Evolutionary conservation across 2,113 vertebrate species (phyloP).

Genomic region (Helogale parvula): DNA sequence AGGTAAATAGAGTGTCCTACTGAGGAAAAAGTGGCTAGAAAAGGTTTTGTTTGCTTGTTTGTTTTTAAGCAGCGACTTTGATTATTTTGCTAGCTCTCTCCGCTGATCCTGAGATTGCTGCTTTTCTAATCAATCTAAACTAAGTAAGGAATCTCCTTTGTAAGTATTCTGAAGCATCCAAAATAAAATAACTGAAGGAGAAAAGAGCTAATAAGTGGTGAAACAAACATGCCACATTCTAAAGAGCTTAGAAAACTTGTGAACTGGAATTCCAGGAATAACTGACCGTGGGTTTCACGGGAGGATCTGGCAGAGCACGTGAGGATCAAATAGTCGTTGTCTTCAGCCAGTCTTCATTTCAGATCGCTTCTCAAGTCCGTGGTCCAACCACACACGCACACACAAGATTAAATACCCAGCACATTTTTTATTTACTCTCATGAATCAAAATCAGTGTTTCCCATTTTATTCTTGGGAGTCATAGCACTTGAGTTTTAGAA

Average conservation of each 20-base stretch:
- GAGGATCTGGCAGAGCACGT: constrained; percentile 77
- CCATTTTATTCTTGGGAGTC: background rate
- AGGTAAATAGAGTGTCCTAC: constrained; percentile 84
- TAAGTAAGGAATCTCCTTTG: constrained; percentile 82
- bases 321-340: constrained; percentile 84
- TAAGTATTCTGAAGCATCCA: constrained; percentile 84
- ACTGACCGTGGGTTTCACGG: constrained; percentile 84
- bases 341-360: constrained; percentile 77
- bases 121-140: constrained; percentile 81
- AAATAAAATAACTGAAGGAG: constrained; percentile 79
- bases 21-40: constrained; percentile 64
- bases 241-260: constrained; percentile 85
- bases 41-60: constrained; percentile 51
- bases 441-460: constrained; percentile 49
- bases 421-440: constrained; percentile 65
- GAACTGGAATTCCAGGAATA: constrained; percentile 85
- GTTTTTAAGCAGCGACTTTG: constrained; percentile 76
- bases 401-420: constrained; percentile 28
- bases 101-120: constrained; percentile 72
- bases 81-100: constrained; percentile 61
- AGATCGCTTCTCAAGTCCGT: constrained; percentile 64
- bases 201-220: constrained; percentile 81
- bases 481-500: constrained; percentile 42
- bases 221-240: constrained; percentile 84
- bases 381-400: constrained; percentile 47